Evolutionary conservation across 2,113 vertebrate species (phyloP).

Genomic region (Oenanthe melanoleuca): DNA sequence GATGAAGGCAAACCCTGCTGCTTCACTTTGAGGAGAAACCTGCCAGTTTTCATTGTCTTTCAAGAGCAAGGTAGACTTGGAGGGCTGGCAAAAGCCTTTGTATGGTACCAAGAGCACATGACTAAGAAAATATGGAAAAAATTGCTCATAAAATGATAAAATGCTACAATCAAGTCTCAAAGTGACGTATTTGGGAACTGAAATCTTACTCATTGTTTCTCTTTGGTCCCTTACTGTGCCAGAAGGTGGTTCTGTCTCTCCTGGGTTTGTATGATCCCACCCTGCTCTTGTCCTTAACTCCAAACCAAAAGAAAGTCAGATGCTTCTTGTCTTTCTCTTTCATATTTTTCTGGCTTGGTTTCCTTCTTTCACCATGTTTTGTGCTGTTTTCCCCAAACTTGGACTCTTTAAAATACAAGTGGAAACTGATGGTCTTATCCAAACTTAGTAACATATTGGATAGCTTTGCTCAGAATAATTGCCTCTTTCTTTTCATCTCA

Average conservation of each 20-base stretch:
- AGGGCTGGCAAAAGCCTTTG: neutral
- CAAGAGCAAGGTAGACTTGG: neutral
- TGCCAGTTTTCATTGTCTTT: neutral
- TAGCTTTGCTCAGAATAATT: constrained; percentile 49
- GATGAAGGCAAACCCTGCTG: neutral
- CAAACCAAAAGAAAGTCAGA: neutral
- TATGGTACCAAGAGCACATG: neutral
- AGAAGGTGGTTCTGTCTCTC: rapidly evolving
- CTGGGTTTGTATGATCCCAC: rapidly evolving
- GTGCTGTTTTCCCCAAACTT: neutral
- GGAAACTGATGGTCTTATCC: constrained; percentile 29
- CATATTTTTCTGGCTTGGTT: neutral
- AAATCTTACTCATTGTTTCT: neutral
- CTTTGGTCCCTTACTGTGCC: neutral
- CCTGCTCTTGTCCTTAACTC: neutral
- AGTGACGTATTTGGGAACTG: rapidly evolving
- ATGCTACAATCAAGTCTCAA: neutral
- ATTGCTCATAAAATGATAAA: neutral
- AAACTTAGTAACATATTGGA: constrained; percentile 53
- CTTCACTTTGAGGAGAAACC: neutral
- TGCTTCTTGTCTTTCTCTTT: neutral
- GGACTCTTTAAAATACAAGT: constrained; percentile 3
- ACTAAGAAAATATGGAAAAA: neutral
- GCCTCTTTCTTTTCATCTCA: constrained; percentile 58
- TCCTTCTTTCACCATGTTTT: neutral